Base-by-base conservation (phyloP, 92 coral and sea anemone genomes). In the Scolanthus callimorphus region DNA sequence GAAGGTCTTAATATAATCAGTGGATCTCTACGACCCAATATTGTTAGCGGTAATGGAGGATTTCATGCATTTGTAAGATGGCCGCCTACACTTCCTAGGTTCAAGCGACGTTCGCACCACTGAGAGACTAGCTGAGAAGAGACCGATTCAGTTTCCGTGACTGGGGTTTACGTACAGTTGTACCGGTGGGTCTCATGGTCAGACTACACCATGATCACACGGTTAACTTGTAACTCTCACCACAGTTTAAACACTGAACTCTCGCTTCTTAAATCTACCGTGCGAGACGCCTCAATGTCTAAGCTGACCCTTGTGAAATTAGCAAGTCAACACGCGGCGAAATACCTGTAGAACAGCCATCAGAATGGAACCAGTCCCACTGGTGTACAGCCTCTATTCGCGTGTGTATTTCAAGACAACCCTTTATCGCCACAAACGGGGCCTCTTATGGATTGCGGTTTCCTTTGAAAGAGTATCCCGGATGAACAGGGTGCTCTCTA, bases 281-380 rank as follows among this genome's bases (percentile, higher is more conserved):
- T 20, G 22, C 17, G 23, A 46, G 52, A 21, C 8, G 17, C 11
- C 23, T 19, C 11, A 46, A 21, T 9, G 52, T 4, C 4, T 10
- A 46, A 20, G 17, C 17, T 46, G 17, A 4, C 52, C 17, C 4
- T 4, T 19, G 52, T 10, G 52, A 46, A 19, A 46, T 9, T 11
- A 9, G 4, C 17, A 46, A 4, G 11, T 4, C 23, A 21, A 9
- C 22, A 6, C 4, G 12, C 17, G 22, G 19, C 23, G 19, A 6
- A 19, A 54, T 56, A 81, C 88, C 88, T 77, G 88, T 49, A 81
- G 71, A 69, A 81, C 63, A 62, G 88, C 88, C 88, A 81, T 81
- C 38, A 60, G 62, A 59, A 48, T 58, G 74, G 25, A 25, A 74
- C 61, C n/a, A n/a, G n/a, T n/a, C n/a, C n/a, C n/a, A n/a, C n/a